Percentiles rank a stretch among this genome's conserved stretches.
Conservation (phyloP, 2,888 invertebrate genomes). For the Aphrophora alni region DNA sequence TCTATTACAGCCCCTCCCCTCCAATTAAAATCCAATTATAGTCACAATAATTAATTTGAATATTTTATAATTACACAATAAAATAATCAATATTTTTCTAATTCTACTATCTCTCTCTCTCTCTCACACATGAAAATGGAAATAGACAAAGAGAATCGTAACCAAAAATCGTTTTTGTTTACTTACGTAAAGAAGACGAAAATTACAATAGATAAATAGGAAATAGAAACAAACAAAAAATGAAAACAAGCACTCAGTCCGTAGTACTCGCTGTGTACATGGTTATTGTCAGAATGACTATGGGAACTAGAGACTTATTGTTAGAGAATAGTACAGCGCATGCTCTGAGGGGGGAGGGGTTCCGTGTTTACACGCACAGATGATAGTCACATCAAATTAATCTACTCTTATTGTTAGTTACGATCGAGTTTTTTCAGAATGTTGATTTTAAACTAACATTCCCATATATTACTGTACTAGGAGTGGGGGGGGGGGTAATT, state of each 20-base stretch:
- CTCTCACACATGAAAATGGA: not conserved
- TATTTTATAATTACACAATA: too few relatives aligned
- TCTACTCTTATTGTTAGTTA: too few relatives aligned
- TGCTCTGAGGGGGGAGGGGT: not conserved
- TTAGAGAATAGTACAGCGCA: not conserved
- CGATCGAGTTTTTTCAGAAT: too few relatives aligned
- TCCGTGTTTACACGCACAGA: constrained; percentile 2
- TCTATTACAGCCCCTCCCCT: too few relatives aligned
- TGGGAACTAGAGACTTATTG: too few relatives aligned
- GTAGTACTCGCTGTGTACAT: not conserved
- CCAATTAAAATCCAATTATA: too few relatives aligned
- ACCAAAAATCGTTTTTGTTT: not conserved
- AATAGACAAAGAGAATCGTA: not conserved
- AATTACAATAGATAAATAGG: not conserved
- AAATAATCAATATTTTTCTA: too few relatives aligned
- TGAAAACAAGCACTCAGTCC: not conserved
- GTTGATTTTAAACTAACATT: too few relatives aligned
- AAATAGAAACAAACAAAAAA: not conserved
- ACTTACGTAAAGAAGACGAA: constrained; percentile 1
- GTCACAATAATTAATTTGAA: too few relatives aligned
- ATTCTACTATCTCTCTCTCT: too few relatives aligned
- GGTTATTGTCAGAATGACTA: not conserved
- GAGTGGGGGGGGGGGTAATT: too few relatives aligned
- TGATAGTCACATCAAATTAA: not conserved
- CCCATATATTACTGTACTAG: too few relatives aligned